Percentiles rank a stretch among this genome's conserved stretches.
These are phyloP conservation scores for Dicaeum eximium DNA, from an alignment of 2,113 vertebrate genomes.

Conservation along the genomic window DNA sequence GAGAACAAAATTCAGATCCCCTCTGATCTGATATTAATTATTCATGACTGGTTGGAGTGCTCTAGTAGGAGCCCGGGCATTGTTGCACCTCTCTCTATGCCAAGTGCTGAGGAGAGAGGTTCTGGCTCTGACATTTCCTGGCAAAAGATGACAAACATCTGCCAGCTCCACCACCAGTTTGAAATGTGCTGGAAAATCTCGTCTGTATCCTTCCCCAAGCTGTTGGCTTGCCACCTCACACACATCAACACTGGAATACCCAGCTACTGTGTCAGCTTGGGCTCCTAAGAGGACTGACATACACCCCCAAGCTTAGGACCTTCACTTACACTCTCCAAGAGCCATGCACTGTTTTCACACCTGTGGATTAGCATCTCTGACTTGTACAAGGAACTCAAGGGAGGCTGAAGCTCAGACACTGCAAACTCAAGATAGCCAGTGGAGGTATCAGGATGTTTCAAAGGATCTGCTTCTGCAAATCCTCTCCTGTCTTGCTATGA, in stretches of 20 bases:
- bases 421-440: background rate
- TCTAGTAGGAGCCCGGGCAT: background rate
- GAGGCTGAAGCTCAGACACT: background rate
- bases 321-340: background rate
- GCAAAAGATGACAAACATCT: background rate
- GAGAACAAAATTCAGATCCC: background rate
- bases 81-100: background rate
- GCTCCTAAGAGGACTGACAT: background rate
- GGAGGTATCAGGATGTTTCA: background rate
- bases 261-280: background rate
- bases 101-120: background rate
- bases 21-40: background rate
- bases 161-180: background rate
- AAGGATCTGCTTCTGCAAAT: background rate
- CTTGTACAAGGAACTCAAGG: background rate
- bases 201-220: background rate
- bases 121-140: background rate
- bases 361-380: background rate
- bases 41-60: background rate
- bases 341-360: background rate
- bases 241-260: fast-evolving
- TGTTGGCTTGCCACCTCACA: background rate
- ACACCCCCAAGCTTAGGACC: background rate
- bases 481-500: background rate
- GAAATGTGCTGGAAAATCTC: background rate